Evolutionary conservation across 2,113 vertebrate genomes (phyloP).

Genomic region (Grammomys surdaster): DNA sequence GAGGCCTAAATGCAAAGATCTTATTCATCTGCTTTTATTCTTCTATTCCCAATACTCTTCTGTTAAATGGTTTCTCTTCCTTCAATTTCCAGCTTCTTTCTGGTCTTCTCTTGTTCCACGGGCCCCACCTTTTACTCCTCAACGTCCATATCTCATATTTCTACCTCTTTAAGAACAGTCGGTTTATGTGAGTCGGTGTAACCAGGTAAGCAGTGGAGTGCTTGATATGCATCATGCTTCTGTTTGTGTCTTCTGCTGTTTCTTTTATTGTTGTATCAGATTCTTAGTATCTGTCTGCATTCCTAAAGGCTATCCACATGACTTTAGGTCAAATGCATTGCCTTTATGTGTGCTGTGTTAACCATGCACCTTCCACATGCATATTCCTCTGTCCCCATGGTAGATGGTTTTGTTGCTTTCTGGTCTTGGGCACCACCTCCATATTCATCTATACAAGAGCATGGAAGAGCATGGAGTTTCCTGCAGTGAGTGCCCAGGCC

Average conservation of each 20-base stretch:
- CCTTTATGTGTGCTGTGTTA: not conserved
- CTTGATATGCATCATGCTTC: not conserved
- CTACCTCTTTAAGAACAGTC: constrained; percentile 7
- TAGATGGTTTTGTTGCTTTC: not conserved
- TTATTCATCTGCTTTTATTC: not conserved
- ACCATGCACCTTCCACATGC: not conserved
- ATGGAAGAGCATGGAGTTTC: not conserved
- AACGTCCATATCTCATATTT: not conserved
- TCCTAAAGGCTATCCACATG: not conserved
- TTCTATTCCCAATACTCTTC: not conserved
- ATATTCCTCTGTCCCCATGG: not conserved
- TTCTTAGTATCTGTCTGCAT: not conserved
- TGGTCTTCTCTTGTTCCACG: not conserved
- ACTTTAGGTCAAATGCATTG: not conserved
- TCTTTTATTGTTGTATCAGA: not conserved
- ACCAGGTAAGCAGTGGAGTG: not conserved
- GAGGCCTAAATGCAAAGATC: not conserved
- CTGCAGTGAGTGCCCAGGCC: not conserved
- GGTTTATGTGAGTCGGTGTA: not conserved
- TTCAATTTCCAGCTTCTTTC: not conserved
- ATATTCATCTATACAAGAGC: not conserved
- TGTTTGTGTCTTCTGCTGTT: not conserved
- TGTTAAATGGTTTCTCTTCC: not conserved
- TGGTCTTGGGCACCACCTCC: not conserved
- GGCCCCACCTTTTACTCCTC: not conserved